phyloP scores from a whole-genome alignment of 2,888 invertebrate species.

The Belgica antarctica region DNA sequence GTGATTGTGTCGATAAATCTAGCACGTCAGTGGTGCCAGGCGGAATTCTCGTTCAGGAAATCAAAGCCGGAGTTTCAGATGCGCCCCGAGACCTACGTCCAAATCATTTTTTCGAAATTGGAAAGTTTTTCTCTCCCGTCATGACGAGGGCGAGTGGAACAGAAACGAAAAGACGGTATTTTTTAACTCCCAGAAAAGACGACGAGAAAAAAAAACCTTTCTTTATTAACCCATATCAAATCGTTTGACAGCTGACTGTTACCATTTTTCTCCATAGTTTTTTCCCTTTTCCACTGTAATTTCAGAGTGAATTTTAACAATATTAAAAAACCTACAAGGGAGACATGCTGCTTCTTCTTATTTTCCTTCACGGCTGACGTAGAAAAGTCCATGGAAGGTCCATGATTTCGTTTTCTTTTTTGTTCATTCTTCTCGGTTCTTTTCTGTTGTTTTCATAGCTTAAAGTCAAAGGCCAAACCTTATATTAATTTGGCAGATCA shows the following conservation, averaged over 20 bases:
- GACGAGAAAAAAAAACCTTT: slow-evolving; percentile 33
- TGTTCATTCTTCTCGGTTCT: background rate
- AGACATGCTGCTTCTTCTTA: slow-evolving; percentile 31
- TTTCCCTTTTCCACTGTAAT: slow-evolving; percentile 18
- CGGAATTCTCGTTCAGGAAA: too few relatives aligned
- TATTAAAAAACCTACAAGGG: slow-evolving; percentile 12
- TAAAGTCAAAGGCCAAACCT: slow-evolving; percentile 15
- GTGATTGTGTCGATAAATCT: background rate
- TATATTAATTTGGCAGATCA: slow-evolving; percentile 10
- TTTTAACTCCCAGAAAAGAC: background rate
- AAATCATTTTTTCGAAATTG: slow-evolving; percentile 34
- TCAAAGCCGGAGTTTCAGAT: background rate
- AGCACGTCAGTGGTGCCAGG: background rate
- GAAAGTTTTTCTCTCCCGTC: slow-evolving; percentile 30
- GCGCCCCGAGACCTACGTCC: slow-evolving; percentile 5
- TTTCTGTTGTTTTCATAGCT: slow-evolving; percentile 5
- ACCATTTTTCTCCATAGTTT: slow-evolving; percentile 38
- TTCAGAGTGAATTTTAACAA: slow-evolving; percentile 19
- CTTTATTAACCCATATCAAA: slow-evolving; percentile 55
- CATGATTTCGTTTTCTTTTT: slow-evolving; percentile 24
- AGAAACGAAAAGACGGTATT: background rate
- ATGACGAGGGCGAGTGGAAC: background rate
- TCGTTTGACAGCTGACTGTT: slow-evolving; percentile 56
- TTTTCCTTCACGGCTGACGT: background rate
- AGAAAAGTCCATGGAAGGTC: background rate